These are phyloP conservation scores for Falco punctatus DNA, from an alignment of 2,113 vertebrate species.

Conservation along the genomic window DNA sequence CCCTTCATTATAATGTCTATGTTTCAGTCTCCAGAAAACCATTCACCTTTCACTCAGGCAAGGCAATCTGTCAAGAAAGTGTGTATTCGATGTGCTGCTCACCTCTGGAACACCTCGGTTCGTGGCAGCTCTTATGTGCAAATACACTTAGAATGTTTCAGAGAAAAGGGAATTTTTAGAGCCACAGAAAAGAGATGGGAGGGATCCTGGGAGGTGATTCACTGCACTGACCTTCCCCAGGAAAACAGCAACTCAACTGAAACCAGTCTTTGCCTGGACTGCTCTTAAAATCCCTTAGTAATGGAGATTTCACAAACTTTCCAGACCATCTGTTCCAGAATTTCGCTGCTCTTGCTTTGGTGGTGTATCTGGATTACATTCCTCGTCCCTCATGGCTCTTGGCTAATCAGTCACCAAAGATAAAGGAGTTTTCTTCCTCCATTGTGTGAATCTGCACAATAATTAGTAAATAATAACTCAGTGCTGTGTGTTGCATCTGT, in stretches of 20 bases:
- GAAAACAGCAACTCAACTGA: not conserved
- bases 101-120: not conserved
- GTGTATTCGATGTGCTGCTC: not conserved
- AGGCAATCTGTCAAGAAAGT: not conserved
- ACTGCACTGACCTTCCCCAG: not conserved
- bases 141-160: not conserved
- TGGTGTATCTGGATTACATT: not conserved
- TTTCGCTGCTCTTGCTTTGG: not conserved
- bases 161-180: not conserved
- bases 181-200: not conserved
- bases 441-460: not conserved
- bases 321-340: conserved; percentile 12
- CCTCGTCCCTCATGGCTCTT: not conserved
- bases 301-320: conserved; percentile 34
- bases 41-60: not conserved
- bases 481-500: not conserved
- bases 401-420: not conserved
- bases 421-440: not conserved
- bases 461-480: not conserved
- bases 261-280: not conserved
- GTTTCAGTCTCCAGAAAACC: not conserved
- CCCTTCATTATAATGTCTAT: not conserved
- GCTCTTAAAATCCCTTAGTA: not conserved
- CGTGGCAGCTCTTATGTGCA: not conserved
- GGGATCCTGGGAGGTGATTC: not conserved